Evolutionary conservation across 1,140 invertebrate genomes (phyloP), one percentile per base, ranked within the genome.

Genomic region (Drosophila persimilis): DNA sequence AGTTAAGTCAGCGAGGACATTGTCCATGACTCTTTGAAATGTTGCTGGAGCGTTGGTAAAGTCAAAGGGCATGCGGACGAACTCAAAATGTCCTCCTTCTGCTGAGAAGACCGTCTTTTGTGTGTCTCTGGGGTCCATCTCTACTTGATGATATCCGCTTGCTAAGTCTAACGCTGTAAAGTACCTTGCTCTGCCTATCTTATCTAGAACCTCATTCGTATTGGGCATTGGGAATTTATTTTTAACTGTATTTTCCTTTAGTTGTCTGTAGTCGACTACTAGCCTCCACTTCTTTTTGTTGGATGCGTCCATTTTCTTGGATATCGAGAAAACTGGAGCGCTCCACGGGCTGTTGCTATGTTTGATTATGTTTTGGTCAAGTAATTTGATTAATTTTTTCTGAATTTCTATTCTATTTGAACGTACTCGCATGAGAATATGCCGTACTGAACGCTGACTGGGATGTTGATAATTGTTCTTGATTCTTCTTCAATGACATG

Each of bases 121-220:
- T 13, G 29, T 78, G 63, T 90, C 85, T 6, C 90, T 56, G 41
- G 64, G 39, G n/a, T 90, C 63, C 4, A 93, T 65, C 6, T 71
- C 56, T 22, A 94, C 85, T 75, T 94, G 93, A 77, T 91, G 92
- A 77, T 92, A 94, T 5, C 93, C 93, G 46, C 72, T 89, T 0
- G 53, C 53, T 2, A 55, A 24, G 74, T 17, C 17, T 17, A 17
- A 17, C 0, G 85, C 84, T 6, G 80, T 78, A 64, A 93, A 93
- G 55, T 90, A 92, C 51, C 76, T 80, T 5, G 80, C 63, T 13
- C 80, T 81, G 1, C 78, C 85, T 46, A 94, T 58, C 24, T 75
- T 64, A 52, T 92, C 83, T 8, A 94, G 58, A 17, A 90, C 89
- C 17, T 92, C 89, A 20, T 91, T 89, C 35, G 94, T 89, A 11